Conservation (phyloP, 2,113 vertebrate species). For the Gorsachius goisagi region DNA sequence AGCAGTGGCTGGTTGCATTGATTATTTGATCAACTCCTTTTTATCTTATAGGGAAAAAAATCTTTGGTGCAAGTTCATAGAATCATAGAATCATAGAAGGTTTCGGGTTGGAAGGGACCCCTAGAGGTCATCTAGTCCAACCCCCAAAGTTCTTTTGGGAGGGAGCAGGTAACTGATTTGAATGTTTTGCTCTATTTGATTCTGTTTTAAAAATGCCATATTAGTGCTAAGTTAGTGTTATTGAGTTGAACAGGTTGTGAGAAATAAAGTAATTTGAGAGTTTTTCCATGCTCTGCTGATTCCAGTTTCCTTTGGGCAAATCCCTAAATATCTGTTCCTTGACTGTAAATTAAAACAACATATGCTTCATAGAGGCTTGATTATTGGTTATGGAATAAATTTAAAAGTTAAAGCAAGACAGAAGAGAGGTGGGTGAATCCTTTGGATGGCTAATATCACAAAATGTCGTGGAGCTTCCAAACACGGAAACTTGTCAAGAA, state of each 20-base stretch:
- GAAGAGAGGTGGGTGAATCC: neutral
- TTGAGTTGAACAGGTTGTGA: neutral
- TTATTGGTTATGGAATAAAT: neutral
- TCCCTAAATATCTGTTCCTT: neutral
- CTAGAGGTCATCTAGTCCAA: no score
- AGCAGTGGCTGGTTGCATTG: neutral
- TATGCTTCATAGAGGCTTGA: neutral
- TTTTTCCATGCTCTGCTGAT: neutral
- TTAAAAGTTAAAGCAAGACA: neutral
- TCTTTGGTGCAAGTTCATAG: neutral
- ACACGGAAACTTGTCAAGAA: neutral
- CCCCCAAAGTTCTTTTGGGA: neutral
- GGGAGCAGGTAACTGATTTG: neutral
- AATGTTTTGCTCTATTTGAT: neutral
- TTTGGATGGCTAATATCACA: neutral
- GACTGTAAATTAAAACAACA: neutral
- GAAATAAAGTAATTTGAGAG: neutral
- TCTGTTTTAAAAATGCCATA: rapidly evolving
- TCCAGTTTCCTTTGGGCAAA: neutral
- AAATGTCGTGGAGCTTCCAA: neutral
- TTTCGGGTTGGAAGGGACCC: no score
- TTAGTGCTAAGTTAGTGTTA: neutral
- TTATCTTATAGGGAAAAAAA: neutral
- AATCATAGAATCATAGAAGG: no score
- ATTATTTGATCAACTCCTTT: neutral